These are phyloP conservation scores for Scophthalmus maximus DNA, from an alignment of 2,113 vertebrate genomes.

Conservation along the genomic window DNA sequence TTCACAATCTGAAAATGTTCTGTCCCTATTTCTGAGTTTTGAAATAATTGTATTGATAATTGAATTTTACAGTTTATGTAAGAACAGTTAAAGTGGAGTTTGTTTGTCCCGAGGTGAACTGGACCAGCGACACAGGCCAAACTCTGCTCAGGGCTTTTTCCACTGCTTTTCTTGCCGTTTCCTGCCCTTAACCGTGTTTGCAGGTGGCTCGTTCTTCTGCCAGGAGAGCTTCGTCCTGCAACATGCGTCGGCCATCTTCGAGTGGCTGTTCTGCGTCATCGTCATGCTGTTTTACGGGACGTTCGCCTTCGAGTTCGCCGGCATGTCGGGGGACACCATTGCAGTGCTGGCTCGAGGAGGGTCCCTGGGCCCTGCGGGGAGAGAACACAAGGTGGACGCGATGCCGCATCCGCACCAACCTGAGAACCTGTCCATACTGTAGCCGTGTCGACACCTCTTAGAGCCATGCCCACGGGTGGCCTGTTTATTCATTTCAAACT, in stretches of 20 bases:
- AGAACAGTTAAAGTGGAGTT: too few relatives aligned
- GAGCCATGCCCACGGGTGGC: slow-evolving; percentile 33
- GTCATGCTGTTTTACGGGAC: slow-evolving; percentile 92
- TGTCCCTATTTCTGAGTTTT: too few relatives aligned
- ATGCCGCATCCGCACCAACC: slow-evolving; percentile 60
- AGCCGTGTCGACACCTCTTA: slow-evolving; percentile 31
- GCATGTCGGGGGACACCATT: slow-evolving; percentile 88
- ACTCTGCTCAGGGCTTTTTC: not conserved
- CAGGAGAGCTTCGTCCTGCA: slow-evolving; percentile 91
- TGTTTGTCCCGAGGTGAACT: too few relatives aligned
- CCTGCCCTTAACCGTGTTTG: slow-evolving; percentile 79
- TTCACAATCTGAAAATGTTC: too few relatives aligned
- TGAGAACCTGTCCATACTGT: slow-evolving; percentile 81
- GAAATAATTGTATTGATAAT: too few relatives aligned
- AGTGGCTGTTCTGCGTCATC: slow-evolving; percentile 91
- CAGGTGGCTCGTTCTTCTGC: slow-evolving; percentile 90
- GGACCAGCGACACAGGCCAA: too few relatives aligned
- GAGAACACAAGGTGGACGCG: slow-evolving; percentile 78
- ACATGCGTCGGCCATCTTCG: slow-evolving; percentile 88
- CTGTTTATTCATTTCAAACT: slow-evolving; percentile 38
- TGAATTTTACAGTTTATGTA: too few relatives aligned
- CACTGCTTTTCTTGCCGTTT: not conserved
- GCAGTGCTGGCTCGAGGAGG: slow-evolving; percentile 84
- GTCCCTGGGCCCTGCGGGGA: slow-evolving; percentile 57
- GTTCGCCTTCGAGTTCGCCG: slow-evolving; percentile 89